Conservation (phyloP, 64 coral and sea anemone genomes). For the Stylophora pistillata region DNA sequence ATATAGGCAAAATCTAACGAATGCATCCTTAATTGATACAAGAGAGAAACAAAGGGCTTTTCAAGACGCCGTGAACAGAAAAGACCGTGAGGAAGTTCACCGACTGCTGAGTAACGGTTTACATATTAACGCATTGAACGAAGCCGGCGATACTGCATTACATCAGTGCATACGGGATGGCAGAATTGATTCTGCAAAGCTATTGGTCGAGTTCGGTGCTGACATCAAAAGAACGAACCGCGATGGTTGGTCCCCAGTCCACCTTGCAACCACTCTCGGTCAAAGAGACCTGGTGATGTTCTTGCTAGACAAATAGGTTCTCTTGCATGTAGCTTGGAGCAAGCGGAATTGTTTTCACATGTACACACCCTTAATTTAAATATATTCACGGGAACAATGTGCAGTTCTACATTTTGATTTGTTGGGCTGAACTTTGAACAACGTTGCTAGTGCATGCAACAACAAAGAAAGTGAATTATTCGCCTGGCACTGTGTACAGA, state of each 20-base stretch:
- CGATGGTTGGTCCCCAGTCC: constrained; percentile 82
- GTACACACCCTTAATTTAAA: neutral
- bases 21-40: neutral
- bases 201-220: constrained; percentile 76
- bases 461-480: neutral
- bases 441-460: neutral
- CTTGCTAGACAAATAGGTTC: neutral
- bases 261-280: constrained; percentile 66
- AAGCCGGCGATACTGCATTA: constrained; percentile 58
- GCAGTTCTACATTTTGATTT: neutral
- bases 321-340: neutral
- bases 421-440: neutral
- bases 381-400: neutral
- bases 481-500: neutral
- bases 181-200: constrained; percentile 62
- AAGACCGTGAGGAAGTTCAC: constrained; percentile 46
- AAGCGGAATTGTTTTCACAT: neutral
- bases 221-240: constrained; percentile 64
- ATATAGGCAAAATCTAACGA: neutral
- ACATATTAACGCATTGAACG: constrained; percentile 68
- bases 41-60: constrained; percentile 47
- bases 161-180: constrained; percentile 83
- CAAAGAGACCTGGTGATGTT: constrained; percentile 76
- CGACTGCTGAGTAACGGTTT: constrained; percentile 55
- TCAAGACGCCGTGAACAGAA: constrained; percentile 58